Percentiles rank a stretch among this genome's conserved stretches.
These are phyloP conservation scores for Scolopax rusticola DNA, from an alignment of 2,797 vertebrate genomes.

Conservation along the genomic window DNA sequence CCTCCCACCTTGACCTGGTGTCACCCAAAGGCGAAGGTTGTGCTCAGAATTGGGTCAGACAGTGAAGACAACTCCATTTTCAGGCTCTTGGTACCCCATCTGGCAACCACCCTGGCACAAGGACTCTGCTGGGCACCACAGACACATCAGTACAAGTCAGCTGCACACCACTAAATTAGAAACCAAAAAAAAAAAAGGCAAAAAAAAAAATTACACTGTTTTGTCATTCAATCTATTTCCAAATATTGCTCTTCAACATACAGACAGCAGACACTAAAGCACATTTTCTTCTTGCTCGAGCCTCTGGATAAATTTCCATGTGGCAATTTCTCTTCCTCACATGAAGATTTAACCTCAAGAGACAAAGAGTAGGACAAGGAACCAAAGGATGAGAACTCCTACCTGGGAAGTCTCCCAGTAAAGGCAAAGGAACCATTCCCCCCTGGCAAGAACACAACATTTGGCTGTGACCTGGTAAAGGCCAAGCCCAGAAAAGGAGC, in stretches of 20 bases:
- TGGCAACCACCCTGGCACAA: too few relatives aligned
- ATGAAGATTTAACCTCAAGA: not conserved
- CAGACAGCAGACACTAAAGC: rapidly evolving
- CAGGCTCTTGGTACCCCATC: rapidly evolving
- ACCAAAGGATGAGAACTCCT: rapidly evolving
- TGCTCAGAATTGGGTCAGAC: not conserved
- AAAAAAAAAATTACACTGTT: not conserved
- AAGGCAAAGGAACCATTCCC: rapidly evolving
- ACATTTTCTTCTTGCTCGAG: rapidly evolving
- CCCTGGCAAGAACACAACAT: rapidly evolving
- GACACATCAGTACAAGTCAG: too few relatives aligned
- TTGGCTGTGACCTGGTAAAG: rapidly evolving
- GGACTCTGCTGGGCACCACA: not conserved
- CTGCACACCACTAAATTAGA: rapidly evolving
- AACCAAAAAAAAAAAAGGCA: too few relatives aligned
- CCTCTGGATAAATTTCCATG: rapidly evolving
- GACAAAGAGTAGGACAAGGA: rapidly evolving
- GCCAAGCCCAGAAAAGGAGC: not conserved
- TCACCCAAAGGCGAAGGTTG: too few relatives aligned
- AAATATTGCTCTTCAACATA: rapidly evolving
- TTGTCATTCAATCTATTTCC: not conserved
- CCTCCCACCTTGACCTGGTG: too few relatives aligned
- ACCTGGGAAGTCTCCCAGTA: too few relatives aligned
- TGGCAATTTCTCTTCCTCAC: not conserved
- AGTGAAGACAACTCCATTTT: not conserved